phyloP scores from a whole-genome alignment of 2,797 vertebrate species.

The Parauchenoglanis punctatus region DNA sequence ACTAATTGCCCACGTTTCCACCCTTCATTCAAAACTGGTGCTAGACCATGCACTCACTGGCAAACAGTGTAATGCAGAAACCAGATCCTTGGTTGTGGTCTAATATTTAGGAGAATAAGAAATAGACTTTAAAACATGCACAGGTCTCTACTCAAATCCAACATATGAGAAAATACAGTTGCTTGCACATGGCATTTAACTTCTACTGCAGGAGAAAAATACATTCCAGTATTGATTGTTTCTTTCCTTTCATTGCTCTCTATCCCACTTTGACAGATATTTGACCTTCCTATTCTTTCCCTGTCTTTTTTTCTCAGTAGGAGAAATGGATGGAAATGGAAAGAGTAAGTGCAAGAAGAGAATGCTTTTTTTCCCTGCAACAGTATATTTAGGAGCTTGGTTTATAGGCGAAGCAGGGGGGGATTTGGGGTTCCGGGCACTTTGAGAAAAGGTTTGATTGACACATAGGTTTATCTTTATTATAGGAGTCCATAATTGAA shows the following conservation, averaged over 20 bases:
- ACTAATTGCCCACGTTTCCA: neutral
- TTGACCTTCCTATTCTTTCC: slow-evolving; percentile 67
- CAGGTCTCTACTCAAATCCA: slow-evolving; percentile 8
- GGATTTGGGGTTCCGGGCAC: slow-evolving; percentile 47
- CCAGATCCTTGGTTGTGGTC: neutral
- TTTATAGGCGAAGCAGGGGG: slow-evolving; percentile 53
- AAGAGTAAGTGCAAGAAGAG: slow-evolving; percentile 52
- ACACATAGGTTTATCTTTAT: slow-evolving; percentile 76
- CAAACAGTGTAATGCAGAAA: neutral
- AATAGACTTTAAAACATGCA: slow-evolving; percentile 17
- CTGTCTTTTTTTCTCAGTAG: slow-evolving; percentile 51
- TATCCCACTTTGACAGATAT: slow-evolving; percentile 65
- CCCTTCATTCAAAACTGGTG: neutral
- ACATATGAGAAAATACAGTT: slow-evolving; percentile 19
- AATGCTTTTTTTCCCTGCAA: slow-evolving; percentile 41
- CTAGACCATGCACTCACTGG: neutral
- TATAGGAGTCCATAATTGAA: slow-evolving; percentile 74
- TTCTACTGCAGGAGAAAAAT: slow-evolving; percentile 45
- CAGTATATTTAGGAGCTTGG: slow-evolving; percentile 58
- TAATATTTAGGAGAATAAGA: neutral
- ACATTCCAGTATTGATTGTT: slow-evolving; percentile 53
- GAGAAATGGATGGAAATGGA: slow-evolving; percentile 61
- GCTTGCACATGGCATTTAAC: slow-evolving; percentile 26
- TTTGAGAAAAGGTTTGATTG: slow-evolving; percentile 70
- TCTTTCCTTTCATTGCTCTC: slow-evolving; percentile 30